Evolutionary conservation across 2,797 vertebrate species (phyloP).

Genomic region (Gallirallus australis): DNA sequence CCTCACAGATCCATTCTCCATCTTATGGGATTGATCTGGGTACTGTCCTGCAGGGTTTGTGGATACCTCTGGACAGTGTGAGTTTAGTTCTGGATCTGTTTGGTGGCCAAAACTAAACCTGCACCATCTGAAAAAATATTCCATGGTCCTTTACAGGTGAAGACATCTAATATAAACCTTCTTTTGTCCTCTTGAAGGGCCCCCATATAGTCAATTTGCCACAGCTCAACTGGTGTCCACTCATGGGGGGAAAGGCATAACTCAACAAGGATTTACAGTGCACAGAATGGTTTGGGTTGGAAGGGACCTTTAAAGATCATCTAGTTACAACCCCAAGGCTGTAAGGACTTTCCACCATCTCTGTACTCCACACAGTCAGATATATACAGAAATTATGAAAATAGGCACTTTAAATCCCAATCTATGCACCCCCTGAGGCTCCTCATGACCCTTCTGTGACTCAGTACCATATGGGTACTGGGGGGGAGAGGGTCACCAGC

Average conservation of each 20-base stretch:
- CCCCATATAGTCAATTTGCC: not conserved
- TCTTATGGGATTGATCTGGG: not conserved
- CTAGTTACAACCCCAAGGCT: not conserved
- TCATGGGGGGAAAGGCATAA: not conserved
- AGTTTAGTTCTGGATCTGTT: not conserved
- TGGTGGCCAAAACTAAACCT: not conserved
- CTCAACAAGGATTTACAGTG: not conserved
- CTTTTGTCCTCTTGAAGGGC: not conserved
- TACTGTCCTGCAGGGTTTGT: not conserved
- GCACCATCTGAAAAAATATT: not conserved
- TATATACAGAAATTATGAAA: not conserved
- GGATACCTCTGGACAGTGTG: not conserved
- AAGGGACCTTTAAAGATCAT: not conserved
- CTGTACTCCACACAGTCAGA: not conserved
- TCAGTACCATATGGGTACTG: not conserved
- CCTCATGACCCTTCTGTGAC: not conserved
- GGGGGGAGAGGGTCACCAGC: fast-evolving
- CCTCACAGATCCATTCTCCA: not conserved
- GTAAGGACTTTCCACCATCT: not conserved
- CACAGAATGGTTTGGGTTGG: not conserved
- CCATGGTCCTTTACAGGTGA: not conserved
- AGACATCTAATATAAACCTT: not conserved
- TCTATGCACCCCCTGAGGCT: not conserved
- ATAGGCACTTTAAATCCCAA: not conserved
- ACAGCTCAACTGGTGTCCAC: not conserved